Conservation (phyloP, 2,797 vertebrate genomes). For the Gorsachius magnificus region DNA sequence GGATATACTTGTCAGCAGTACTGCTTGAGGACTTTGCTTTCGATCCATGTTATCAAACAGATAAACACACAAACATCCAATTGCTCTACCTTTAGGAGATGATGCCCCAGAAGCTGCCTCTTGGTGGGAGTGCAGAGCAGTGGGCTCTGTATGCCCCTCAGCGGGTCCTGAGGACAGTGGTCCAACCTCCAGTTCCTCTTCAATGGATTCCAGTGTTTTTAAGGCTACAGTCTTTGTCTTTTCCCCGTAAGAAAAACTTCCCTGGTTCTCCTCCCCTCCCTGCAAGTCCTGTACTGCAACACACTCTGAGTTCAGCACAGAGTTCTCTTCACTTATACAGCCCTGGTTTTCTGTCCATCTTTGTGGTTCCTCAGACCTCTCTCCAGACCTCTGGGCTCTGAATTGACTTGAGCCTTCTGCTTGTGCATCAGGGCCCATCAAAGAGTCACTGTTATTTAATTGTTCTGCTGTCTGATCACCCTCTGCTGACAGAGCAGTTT, state of each 20-base stretch:
- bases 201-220: slow-evolving; percentile 37
- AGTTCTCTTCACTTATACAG: background rate
- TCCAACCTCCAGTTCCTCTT: slow-evolving; percentile 16
- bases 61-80: background rate
- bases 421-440: background rate
- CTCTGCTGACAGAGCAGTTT: background rate
- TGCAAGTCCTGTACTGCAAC: background rate
- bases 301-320: background rate
- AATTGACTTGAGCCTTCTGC: background rate
- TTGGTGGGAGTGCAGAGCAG: background rate
- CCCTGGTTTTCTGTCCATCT: background rate
- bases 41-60: background rate
- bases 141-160: background rate
- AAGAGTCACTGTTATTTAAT: background rate
- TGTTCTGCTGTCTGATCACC: background rate
- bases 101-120: background rate
- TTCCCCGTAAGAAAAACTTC: background rate
- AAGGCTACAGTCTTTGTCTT: background rate
- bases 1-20: background rate
- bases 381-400: background rate
- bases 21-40: background rate
- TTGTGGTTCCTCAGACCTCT: background rate
- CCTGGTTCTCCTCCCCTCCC: background rate
- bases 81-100: slow-evolving; percentile 32
- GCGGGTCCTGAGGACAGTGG: background rate